These are phyloP conservation scores for Telmatherina bonti DNA, from an alignment of 2,797 vertebrate species.

Conservation along the genomic window DNA sequence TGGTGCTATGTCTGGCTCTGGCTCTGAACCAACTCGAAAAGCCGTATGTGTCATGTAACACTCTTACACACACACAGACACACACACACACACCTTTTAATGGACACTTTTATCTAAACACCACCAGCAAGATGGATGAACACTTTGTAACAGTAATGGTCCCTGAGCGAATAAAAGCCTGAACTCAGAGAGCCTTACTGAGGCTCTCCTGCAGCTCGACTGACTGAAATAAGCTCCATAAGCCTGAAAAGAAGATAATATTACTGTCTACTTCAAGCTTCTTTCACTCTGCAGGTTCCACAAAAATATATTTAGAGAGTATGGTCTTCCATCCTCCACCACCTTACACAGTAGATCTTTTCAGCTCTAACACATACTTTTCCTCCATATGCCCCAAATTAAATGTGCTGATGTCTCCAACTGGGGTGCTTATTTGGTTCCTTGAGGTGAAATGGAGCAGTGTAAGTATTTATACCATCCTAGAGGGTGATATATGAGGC, in stretches of 20 bases:
- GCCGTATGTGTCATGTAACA: too few species aligned
- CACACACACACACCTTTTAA: slow-evolving; percentile 1
- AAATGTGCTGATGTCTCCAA: slow-evolving; percentile 51
- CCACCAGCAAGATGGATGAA: slow-evolving; percentile 22
- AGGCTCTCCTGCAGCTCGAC: slow-evolving; percentile 38
- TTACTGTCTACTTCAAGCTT: slow-evolving; percentile 52
- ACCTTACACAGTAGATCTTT: slow-evolving; percentile 46
- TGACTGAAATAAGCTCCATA: slow-evolving; percentile 65
- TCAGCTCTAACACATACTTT: slow-evolving; percentile 32
- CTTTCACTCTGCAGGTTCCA: slow-evolving; percentile 45
- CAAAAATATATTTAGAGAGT: slow-evolving; percentile 65
- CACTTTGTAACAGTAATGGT: not conserved
- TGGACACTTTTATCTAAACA: slow-evolving; percentile 3
- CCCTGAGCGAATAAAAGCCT: slow-evolving; percentile 39
- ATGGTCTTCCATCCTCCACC: slow-evolving; percentile 42
- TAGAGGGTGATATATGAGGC: slow-evolving; percentile 52
- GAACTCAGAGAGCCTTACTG: slow-evolving; percentile 31
- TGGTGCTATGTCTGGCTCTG: too few species aligned
- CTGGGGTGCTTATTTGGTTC: slow-evolving; percentile 51
- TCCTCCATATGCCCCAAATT: slow-evolving; percentile 50
- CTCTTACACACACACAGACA: too few species aligned
- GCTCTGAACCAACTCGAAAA: too few species aligned
- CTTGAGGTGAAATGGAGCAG: slow-evolving; percentile 62
- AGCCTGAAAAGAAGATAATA: slow-evolving; percentile 63
- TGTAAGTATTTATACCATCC: slow-evolving; percentile 46